Evolutionary conservation across 2,888 invertebrate genomes (phyloP).

Genomic region (Odiellus spinosus): DNA sequence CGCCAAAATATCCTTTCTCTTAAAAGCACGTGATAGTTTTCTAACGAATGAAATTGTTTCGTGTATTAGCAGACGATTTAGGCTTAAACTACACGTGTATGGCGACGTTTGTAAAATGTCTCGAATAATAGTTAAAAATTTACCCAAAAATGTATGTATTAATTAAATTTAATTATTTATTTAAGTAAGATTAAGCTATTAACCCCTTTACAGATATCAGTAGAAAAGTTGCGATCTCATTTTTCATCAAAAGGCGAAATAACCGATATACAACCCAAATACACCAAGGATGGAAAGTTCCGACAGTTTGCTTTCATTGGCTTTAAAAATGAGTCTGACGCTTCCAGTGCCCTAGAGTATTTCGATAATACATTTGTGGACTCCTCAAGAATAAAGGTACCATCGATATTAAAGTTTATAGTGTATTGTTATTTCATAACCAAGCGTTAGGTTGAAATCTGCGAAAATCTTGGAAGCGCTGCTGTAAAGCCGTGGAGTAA

Average conservation of each 20-base stretch:
- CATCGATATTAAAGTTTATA: not conserved
- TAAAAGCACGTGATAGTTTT: too few relatives aligned
- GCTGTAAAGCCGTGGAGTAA: conserved; percentile 90
- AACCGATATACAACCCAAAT: conserved; percentile 87
- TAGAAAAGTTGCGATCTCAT: conserved; percentile 52
- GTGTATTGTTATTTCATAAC: not conserved
- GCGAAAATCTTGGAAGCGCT: conserved; percentile 32
- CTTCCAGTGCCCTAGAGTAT: conserved; percentile 53
- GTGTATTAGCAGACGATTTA: too few relatives aligned
- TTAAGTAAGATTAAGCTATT: too few relatives aligned
- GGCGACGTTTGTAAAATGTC: too few relatives aligned
- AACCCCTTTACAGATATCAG: conserved; percentile 54
- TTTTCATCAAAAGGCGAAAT: conserved; percentile 66
- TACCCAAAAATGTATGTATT: too few relatives aligned
- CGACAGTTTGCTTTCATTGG: conserved; percentile 88
- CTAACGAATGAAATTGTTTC: too few relatives aligned
- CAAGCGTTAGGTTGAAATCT: conserved; percentile 40
- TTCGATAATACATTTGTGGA: conserved; percentile 73
- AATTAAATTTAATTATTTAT: too few relatives aligned
- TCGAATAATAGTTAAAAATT: too few relatives aligned
- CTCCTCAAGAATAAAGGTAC: conserved; percentile 49
- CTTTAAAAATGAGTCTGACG: conserved; percentile 63
- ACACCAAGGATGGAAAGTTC: conserved; percentile 76
- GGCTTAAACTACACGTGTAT: too few relatives aligned
- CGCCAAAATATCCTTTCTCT: too few relatives aligned